Conservation (phyloP, 2,113 vertebrate genomes). For the Cercopithecus mona region DNA sequence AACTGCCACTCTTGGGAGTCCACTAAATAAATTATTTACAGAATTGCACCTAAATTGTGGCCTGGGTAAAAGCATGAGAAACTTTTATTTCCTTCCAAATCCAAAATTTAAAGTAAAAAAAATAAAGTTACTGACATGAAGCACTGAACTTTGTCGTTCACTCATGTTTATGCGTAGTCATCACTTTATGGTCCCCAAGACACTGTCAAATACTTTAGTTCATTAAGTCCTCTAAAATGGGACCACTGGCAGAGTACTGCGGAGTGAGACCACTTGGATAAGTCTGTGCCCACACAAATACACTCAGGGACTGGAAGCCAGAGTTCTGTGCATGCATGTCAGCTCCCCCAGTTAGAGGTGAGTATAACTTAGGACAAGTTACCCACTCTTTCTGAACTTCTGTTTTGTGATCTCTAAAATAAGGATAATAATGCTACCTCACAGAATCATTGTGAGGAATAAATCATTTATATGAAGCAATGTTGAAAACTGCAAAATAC, state of each 20-base stretch:
- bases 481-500: neutral
- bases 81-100: neutral
- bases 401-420: neutral
- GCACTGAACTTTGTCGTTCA: neutral
- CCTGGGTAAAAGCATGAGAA: neutral
- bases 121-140: neutral
- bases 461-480: conserved; percentile 5
- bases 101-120: neutral
- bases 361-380: neutral
- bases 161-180: neutral
- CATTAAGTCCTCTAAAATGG: neutral
- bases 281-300: too few species aligned
- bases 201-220: neutral
- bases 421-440: neutral
- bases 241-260: neutral
- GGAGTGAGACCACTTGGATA: neutral
- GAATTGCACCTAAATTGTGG: neutral
- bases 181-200: neutral
- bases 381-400: neutral
- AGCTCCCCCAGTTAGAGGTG: neutral
- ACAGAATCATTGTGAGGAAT: neutral
- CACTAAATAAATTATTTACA: neutral
- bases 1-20: neutral
- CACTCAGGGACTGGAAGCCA: neutral
- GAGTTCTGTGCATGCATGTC: neutral